Conservation (phyloP, 2,888 invertebrate genomes). For the Eutolmus rufibarbis region DNA sequence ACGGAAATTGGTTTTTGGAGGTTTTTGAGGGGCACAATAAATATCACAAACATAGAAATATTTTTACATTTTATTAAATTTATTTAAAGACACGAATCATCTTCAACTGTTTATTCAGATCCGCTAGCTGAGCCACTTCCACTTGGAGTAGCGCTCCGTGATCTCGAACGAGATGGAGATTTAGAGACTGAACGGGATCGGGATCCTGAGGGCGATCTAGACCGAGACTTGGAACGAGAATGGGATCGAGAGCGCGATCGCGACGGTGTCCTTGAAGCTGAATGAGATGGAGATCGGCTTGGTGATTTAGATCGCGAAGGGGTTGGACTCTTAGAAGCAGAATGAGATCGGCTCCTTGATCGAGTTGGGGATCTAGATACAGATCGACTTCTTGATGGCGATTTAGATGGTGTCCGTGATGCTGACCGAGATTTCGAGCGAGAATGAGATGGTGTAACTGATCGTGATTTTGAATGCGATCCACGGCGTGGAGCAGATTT, state of each 20-base stretch:
- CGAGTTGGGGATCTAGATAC: conserved; percentile 56
- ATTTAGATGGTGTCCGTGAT: conserved; percentile 52
- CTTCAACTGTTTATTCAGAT: conserved; percentile 52
- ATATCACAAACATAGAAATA: neutral
- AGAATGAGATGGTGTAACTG: conserved; percentile 49
- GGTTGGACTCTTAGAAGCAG: conserved; percentile 47
- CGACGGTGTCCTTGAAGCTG: conserved; percentile 49
- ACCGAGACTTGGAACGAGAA: conserved; percentile 55
- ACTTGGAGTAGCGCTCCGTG: conserved; percentile 54
- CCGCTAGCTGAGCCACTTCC: conserved; percentile 60
- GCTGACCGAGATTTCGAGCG: conserved; percentile 58
- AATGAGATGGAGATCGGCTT: conserved; percentile 51
- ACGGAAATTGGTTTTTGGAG: too few species aligned
- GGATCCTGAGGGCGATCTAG: conserved; percentile 51
- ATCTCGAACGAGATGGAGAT: conserved; percentile 60
- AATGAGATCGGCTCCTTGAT: conserved; percentile 51
- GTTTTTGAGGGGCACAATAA: neutral
- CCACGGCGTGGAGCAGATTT: neutral
- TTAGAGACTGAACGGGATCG: conserved; percentile 49
- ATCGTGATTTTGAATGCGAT: conserved; percentile 57
- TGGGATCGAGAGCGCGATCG: conserved; percentile 54
- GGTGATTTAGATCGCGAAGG: conserved; percentile 56
- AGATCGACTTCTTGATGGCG: conserved; percentile 57
- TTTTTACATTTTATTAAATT: neutral
- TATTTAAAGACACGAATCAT: neutral